Evolutionary conservation across 2,113 vertebrate genomes (phyloP), one percentile per base, ranked within the genome.

Genomic region (Phycodurus eques): DNA sequence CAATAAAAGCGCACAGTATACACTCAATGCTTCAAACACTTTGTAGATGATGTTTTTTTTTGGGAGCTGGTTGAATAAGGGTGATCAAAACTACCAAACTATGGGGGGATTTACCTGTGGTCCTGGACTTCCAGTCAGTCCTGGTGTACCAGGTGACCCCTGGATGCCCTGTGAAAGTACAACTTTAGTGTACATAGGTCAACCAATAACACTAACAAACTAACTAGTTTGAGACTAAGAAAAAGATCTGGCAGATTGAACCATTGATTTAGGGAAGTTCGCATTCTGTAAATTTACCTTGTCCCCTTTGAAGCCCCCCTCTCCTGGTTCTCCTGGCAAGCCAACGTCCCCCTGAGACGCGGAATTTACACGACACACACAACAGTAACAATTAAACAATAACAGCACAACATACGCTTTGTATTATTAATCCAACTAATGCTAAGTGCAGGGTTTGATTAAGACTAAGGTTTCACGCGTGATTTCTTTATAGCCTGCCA

Each of bases 221-320:
- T 27, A 27, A 27, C 27, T 27, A 5, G 7, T 5, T 53, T 53
- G 51, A 53, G 2, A 53, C 47, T 15, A 49, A 6, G 7, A 53
- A n/a, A 39, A 9, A 17, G 42, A 42, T 62, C 8, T 5, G 17
- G 31, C 0, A 0, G 2, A 60, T 14, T 27, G 31, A 60, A 35
- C 57, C 2, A 60, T 15, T 27, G 33, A 60, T 5, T 60, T 8
- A 22, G 31, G 20, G 33, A 35, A 20, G 0, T 6, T 61, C 17
- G 14, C 17, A 42, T 5, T 42, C 11, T 9, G 15, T 1, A 51
- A 35, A 49, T 66, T 72, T 91, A 98, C 97, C 95, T 98, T 98
- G 91, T 99, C 98, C 77, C 98, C 98, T 93, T 95, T 94, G 92
- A 95, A 98, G 87, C 98, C 98, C 0, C 83, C 42, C 70, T 98